These are phyloP conservation scores for Amazonetta brasiliensis DNA, from an alignment of 2,797 vertebrate genomes.

Conservation along the genomic window DNA sequence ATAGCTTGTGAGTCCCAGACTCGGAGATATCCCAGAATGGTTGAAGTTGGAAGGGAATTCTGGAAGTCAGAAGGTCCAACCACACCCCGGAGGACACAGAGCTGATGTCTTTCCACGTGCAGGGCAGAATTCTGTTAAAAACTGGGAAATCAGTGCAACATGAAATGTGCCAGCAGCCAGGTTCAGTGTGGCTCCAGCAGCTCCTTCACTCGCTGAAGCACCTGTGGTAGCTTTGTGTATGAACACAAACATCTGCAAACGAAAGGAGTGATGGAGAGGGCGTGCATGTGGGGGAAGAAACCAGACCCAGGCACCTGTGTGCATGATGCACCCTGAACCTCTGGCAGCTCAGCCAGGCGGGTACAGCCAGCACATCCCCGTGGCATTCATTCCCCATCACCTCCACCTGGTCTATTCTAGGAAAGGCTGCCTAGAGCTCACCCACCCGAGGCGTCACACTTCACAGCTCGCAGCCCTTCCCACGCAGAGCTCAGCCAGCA, in stretches of 20 bases:
- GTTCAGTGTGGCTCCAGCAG: not conserved
- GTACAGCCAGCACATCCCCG: not conserved
- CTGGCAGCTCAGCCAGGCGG: not conserved
- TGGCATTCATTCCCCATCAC: not conserved
- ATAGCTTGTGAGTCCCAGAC: not conserved
- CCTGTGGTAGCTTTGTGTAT: not conserved
- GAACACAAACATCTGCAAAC: not conserved
- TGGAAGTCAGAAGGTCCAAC: too few relatives aligned
- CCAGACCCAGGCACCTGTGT: not conserved
- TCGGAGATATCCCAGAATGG: not conserved
- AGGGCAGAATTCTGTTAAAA: not conserved
- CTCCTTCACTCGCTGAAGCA: not conserved
- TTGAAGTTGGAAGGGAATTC: too few relatives aligned
- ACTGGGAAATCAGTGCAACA: not conserved
- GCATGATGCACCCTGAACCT: not conserved
- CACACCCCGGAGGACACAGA: not conserved
- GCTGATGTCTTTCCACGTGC: not conserved
- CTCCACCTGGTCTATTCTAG: conserved; percentile 5
- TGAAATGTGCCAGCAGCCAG: not conserved
- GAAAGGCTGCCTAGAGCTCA: not conserved
- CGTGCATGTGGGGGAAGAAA: not conserved
- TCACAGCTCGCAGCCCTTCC: conserved; percentile 18
- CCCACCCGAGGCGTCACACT: not conserved
- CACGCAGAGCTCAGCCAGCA: not conserved
- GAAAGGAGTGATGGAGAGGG: not conserved